Evolutionary conservation across 2,113 vertebrate species (phyloP).

Genomic region (Chaenocephalus aceratus): DNA sequence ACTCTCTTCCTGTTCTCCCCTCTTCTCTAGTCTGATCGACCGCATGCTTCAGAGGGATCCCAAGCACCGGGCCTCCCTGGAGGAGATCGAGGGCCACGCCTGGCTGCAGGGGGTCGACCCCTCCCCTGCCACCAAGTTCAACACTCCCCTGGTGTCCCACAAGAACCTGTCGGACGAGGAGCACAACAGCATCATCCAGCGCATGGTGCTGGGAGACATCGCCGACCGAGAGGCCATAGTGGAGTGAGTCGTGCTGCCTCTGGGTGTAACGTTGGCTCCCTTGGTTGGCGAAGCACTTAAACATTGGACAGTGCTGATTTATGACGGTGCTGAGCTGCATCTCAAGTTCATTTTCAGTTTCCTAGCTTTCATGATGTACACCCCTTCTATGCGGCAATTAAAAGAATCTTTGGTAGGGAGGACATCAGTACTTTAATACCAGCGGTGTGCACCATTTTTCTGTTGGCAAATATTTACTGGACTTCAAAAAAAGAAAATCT

Average conservation of each 20-base stretch:
- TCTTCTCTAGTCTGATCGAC: slow-evolving; percentile 89
- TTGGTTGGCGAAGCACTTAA: not conserved
- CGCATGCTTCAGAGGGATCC: slow-evolving; percentile 98
- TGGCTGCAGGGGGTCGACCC: slow-evolving; percentile 98
- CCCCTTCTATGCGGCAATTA: too few relatives aligned
- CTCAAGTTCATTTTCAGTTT: too few relatives aligned
- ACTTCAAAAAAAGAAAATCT: too few relatives aligned
- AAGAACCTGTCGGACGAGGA: slow-evolving; percentile 97
- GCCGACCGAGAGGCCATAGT: slow-evolving; percentile 95
- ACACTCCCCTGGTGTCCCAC: slow-evolving; percentile 95
- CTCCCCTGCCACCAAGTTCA: slow-evolving; percentile 96
- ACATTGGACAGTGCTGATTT: not conserved
- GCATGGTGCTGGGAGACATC: slow-evolving; percentile 98
- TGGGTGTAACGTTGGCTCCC: not conserved
- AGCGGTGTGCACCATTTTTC: too few relatives aligned
- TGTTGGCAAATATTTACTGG: too few relatives aligned
- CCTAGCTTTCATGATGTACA: not conserved
- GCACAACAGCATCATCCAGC: slow-evolving; percentile 98
- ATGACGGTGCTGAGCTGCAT: not conserved
- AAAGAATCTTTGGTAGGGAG: too few relatives aligned
- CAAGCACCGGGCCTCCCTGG: slow-evolving; percentile 92
- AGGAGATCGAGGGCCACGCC: slow-evolving; percentile 94
- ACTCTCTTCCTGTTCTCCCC: too few relatives aligned
- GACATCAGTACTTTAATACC: too few relatives aligned
- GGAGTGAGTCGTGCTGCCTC: slow-evolving; percentile 86